Percentiles rank a stretch among this genome's conserved stretches.
Evolutionary conservation across 2,888 invertebrate species (phyloP).

Genomic region (Agrochola macilenta): DNA sequence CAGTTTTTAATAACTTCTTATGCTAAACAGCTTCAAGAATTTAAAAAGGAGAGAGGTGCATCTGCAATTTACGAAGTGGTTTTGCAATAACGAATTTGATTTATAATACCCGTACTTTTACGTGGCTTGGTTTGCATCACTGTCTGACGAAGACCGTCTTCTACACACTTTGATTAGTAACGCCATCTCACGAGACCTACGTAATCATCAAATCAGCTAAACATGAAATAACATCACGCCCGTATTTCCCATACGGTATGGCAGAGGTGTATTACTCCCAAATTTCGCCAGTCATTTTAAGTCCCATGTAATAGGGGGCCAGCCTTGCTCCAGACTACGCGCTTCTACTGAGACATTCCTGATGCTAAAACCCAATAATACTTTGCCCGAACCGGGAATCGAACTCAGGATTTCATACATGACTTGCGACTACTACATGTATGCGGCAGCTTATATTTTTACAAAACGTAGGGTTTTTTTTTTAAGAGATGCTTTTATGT

Average conservation of each 20-base stretch:
- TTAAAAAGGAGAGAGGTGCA: conserved; percentile 42
- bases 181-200: neutral
- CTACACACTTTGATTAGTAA: too few species aligned
- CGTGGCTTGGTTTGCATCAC: conserved; percentile 5
- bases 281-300: neutral
- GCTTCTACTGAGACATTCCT: too few species aligned
- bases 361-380: neutral
- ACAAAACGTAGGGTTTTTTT: neutral
- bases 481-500: too few species aligned
- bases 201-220: neutral
- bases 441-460: neutral
- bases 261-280: neutral
- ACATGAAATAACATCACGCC: too few species aligned
- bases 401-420: too few species aligned
- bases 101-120: conserved; percentile 14
- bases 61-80: conserved; percentile 19
- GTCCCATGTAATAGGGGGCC: neutral
- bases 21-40: conserved; percentile 33
- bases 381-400: too few species aligned
- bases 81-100: conserved; percentile 35
- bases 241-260: too few species aligned
- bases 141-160: neutral
- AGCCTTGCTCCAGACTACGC: neutral
- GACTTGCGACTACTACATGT: too few species aligned
- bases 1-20: conserved; percentile 28